Evolutionary conservation across 2,113 vertebrate genomes (phyloP), one percentile per base, ranked within the genome.

Genomic region (Heliornis fulica): DNA sequence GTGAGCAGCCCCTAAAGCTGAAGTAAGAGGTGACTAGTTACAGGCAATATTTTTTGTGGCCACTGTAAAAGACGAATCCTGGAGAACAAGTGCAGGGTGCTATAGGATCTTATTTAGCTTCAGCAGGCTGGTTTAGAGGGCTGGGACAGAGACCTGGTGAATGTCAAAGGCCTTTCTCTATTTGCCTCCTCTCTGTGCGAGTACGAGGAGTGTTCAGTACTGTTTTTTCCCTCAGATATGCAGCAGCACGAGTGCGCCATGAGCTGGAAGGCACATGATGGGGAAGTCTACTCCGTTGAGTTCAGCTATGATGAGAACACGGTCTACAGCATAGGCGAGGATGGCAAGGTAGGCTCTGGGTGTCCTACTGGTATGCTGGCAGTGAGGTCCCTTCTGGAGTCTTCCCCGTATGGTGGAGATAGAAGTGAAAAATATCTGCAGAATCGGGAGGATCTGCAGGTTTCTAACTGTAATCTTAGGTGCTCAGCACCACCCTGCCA

Each of bases 291-390:
- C 97, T 99, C 99, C 0, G 99, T 99, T 59, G 99, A 99, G 96
- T 99, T 99, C 98, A 99, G 99, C 98, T 99, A 98, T 2, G 99
- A 99, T 9, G 99, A 99, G 96, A 99, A 99, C 89, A 98, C 99
- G 0, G 99, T 99, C 87, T 99, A 99, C 97, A 99, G 99, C 96
- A 98, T 99, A 11, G 99, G 99, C 17, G 98, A 99, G 93, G 99
- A 99, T 3, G 99, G 99, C 53, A 99, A 99, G 99, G 99, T 99
- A 74, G 72, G 96, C 4, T 72, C 5, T 83, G 78, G 5, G 34
- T 79, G 43, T 56, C 32, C 25, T 65, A 1, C 25, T 50, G 31
- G 26, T 83, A 32, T 81, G 7, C 41, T n/a, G 48, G 21, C 41
- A 51, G 43, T 18, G 21, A 66, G 26, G 50, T 54, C 22, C 46